Conservation (phyloP, 1,140 invertebrate species). For the Portunus trituberculatus region DNA sequence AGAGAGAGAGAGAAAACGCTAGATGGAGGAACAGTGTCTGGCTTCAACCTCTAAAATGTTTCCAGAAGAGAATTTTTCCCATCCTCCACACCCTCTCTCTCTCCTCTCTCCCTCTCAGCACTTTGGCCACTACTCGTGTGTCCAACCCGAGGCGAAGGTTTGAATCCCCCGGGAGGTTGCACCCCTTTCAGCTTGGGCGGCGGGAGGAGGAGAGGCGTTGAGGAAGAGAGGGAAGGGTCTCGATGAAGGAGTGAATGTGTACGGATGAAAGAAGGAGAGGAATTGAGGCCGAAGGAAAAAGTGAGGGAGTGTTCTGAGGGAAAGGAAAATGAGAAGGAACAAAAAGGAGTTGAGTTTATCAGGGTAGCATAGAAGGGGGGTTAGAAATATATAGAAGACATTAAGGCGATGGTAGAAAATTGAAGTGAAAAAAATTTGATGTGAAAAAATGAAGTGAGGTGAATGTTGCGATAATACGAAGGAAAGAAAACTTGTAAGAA, state of each 20-base stretch:
- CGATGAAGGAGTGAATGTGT: not conserved
- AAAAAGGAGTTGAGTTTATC: too few species aligned
- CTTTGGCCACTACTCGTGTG: slow-evolving; percentile 61
- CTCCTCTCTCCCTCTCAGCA: slow-evolving; percentile 45
- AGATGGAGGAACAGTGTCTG: not conserved
- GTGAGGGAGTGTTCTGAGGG: not conserved
- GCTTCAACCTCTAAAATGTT: not conserved
- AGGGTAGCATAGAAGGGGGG: too few species aligned
- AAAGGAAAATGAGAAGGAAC: too few species aligned
- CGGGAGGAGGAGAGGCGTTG: not conserved
- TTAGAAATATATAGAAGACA: too few species aligned
- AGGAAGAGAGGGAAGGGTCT: not conserved
- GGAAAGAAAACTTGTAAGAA: too few species aligned
- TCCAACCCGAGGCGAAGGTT: slow-evolving; percentile 58
- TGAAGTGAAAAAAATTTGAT: too few species aligned
- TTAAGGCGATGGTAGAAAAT: too few species aligned
- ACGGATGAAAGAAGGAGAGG: not conserved
- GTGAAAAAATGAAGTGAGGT: too few species aligned
- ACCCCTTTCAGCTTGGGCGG: not conserved
- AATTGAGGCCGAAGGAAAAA: too few species aligned
- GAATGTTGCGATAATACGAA: too few species aligned
- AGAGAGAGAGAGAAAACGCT: not conserved
- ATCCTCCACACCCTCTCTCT: not conserved
- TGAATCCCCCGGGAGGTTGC: not conserved
- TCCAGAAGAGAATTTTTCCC: slow-evolving; percentile 4